Evolutionary conservation across 2,797 vertebrate species (phyloP), one percentile per base, ranked within the genome.

Genomic region (Eutrigla gurnardus): DNA sequence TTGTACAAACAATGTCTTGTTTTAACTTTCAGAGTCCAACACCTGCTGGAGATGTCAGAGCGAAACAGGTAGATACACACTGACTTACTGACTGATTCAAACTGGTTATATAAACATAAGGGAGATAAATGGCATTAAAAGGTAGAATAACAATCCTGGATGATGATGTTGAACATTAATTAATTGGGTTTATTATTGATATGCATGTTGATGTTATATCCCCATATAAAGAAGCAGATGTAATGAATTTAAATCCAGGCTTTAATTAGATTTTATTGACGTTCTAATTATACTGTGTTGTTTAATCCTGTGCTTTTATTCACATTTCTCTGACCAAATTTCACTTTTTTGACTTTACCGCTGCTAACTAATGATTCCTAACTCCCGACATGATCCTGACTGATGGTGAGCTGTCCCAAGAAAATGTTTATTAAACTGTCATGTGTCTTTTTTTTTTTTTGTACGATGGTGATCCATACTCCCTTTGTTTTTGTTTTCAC

Each of bases 21-120:
- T 91, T 87, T 83, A 47, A 78, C 78, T 93, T 93, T 78, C 94
- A 94, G 93, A 95, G 73, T 88, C 91, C 89, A 93, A 93, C 93
- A 93, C 93, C 77, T 94, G 93, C 93, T 93, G 94, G 94, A 93
- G 93, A 90, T 94, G 93, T 93, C 94, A 94, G 89, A 93, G 90
- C 83, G 93, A 94, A 91, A 93, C 94, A 93, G 94, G 93, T 94
- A 94, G 74, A 52, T 65, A 77, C 84, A 82, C 71, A 47, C 60
- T 87, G 55, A 65, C 3, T 78, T 39, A 25, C 25, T 25, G 25
- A 25, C 25, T 25, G 25, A 25, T 25, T 25, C 25, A 1, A 25
- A 25, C 25, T 25, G 25, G 25, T 25, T 25, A 25, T 25, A 25
- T 25, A 25, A n/a, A n/a, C n/a, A n/a, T n/a, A n/a, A n/a, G n/a